phyloP scores from a whole-genome alignment of 2,888 invertebrate species.

The Tipula helvola region DNA sequence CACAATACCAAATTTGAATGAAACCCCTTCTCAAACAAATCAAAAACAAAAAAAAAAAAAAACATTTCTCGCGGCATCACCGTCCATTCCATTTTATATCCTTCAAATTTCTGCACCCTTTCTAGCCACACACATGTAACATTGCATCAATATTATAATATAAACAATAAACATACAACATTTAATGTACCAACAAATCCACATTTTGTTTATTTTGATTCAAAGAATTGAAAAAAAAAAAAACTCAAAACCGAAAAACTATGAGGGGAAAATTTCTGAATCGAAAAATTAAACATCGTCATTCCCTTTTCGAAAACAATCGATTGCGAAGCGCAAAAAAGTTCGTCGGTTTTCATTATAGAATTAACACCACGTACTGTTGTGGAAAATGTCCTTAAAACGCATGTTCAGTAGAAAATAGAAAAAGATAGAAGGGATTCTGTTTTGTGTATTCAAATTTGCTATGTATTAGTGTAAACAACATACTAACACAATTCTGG shows the following conservation, averaged over 20 bases:
- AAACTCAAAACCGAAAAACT: neutral
- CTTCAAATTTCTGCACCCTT: neutral
- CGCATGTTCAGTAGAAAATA: neutral
- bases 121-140: neutral
- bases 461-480: neutral
- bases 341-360: neutral
- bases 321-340: neutral
- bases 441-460: neutral
- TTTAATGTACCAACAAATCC: neutral
- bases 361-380: neutral
- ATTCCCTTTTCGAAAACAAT: neutral
- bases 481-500: neutral
- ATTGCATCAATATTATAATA: neutral
- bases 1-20: too few relatives aligned
- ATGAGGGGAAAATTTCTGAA: neutral
- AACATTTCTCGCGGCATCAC: neutral
- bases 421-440: neutral
- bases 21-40: too few relatives aligned
- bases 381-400: neutral
- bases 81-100: neutral
- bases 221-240: neutral
- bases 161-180: neutral
- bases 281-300: neutral
- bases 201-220: neutral
- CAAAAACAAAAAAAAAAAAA: too few relatives aligned